Conservation (phyloP, 1,140 invertebrate genomes). For the Microplitis demolitor region DNA sequence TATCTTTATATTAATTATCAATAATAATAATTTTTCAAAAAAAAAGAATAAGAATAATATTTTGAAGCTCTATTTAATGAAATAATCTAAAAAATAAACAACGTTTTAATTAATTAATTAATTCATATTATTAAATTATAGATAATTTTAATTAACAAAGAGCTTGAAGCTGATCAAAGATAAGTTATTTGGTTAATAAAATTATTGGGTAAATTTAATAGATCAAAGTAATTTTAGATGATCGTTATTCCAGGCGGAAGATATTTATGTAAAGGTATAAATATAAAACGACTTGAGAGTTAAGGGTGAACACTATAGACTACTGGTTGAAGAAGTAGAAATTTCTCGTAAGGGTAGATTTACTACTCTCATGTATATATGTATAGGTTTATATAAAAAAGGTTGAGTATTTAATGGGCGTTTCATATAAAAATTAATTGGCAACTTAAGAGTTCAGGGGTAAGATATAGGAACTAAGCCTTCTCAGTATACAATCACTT, state of each 20-base stretch:
- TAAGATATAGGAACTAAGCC: not conserved
- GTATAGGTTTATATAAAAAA: too few relatives aligned
- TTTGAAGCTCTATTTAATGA: too few relatives aligned
- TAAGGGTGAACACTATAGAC: not conserved
- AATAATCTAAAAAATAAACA: too few relatives aligned
- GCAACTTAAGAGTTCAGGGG: constrained; percentile 25
- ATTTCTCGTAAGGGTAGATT: constrained; percentile 26
- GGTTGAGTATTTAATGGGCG: constrained; percentile 33
- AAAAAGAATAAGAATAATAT: too few relatives aligned
- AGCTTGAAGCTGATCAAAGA: not conserved
- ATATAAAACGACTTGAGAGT: not conserved
- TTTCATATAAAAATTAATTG: constrained; percentile 34
- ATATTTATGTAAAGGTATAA: not conserved
- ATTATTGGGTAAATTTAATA: not conserved
- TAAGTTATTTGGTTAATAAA: not conserved
- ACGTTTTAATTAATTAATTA: too few relatives aligned
- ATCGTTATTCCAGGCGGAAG: constrained; percentile 20
- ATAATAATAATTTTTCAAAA: too few relatives aligned
- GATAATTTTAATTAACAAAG: too few relatives aligned
- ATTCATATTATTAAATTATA: too few relatives aligned
- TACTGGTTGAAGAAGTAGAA: constrained; percentile 9
- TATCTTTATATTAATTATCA: too few relatives aligned
- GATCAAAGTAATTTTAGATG: constrained; percentile 20
- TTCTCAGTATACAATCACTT: not conserved
- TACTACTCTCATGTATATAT: too few relatives aligned